Evolutionary conservation across 2,797 vertebrate genomes (phyloP), one percentile per base, ranked within the genome.

Genomic region (Tachyglossus aculeatus): DNA sequence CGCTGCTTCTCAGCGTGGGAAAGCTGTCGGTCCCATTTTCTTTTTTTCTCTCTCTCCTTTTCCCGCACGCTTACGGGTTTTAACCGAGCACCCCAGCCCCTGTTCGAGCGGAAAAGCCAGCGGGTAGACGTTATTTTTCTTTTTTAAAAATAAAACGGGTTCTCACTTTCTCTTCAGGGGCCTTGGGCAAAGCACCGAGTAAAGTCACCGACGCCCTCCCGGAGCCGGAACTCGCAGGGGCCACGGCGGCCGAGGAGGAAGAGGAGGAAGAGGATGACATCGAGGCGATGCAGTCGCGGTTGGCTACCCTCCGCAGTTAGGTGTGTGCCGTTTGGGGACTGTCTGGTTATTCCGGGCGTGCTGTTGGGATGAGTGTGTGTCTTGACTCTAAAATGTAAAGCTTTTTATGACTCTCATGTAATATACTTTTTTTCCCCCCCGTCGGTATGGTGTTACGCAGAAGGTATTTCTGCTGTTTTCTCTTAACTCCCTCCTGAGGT

Each of bases 171-270:
- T 82, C 51, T 84, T 58, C 86, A 99, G 98, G 98, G 71, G 96
- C 97, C 63, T 93, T 99, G 79, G 98, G 97, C 57, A 99, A 98
- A 94, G 98, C 98, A 13, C 98, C 98, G 4, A 96, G 93, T 77
- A 98, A 98, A 93, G 97, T 99, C 78, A 96, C 95, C 3, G 96
- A 98, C 0, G 94, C 95, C 51, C 95, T 99, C 54, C 98, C 98
- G 0, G 97, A 96, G 41, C 88, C 93, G 0, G 94, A 94, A 19
- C 86, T 90, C 1, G 5, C 10, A 7, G 97, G 95, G 36, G 96
- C 97, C 0, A 84, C 90, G 0, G 97, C 96, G 0, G 94, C 93
- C 5, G 94, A 94, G 0, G 96, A 97, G 0, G 93, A 93, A 0
- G 90, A 78, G 4, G 91, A 92, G 0, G 96, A 96, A 22, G 97